These are phyloP conservation scores for Deilephila porcellus DNA, from an alignment of 2,888 invertebrate genomes.

Conservation along the genomic window DNA sequence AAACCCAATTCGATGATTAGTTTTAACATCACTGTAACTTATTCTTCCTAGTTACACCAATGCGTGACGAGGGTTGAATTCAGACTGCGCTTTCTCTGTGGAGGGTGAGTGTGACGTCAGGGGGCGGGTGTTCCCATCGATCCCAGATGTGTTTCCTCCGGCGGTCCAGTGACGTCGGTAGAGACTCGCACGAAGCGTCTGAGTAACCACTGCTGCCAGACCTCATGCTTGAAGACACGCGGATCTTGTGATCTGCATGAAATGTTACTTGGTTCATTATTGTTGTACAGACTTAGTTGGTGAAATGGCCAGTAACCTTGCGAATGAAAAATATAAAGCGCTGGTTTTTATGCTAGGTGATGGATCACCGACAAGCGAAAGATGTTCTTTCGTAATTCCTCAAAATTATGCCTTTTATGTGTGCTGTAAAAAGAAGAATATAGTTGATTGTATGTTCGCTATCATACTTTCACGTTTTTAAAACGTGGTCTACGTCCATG, in stretches of 20 bases:
- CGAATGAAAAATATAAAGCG: too few relatives aligned
- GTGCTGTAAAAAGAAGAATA: too few relatives aligned
- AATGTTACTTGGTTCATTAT: not conserved
- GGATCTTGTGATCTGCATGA: slow-evolving; percentile 71
- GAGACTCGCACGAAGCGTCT: slow-evolving; percentile 66
- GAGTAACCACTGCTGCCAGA: slow-evolving; percentile 78
- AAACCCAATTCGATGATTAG: not conserved
- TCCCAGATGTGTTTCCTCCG: slow-evolving; percentile 67
- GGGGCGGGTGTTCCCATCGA: slow-evolving; percentile 72
- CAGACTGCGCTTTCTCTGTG: slow-evolving; percentile 77
- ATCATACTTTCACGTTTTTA: too few relatives aligned
- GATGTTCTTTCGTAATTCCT: too few relatives aligned
- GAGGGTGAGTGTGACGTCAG: slow-evolving; percentile 75
- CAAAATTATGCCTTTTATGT: too few relatives aligned
- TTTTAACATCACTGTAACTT: not conserved
- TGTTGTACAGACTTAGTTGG: too few relatives aligned
- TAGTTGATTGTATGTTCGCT: too few relatives aligned
- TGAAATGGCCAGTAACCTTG: too few relatives aligned
- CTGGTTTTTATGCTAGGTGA: too few relatives aligned
- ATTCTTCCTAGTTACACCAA: not conserved
- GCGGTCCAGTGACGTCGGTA: slow-evolving; percentile 58
- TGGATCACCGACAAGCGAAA: too few relatives aligned
- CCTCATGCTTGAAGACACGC: slow-evolving; percentile 70
- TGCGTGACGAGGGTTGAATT: slow-evolving; percentile 26
- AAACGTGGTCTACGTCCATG: too few relatives aligned